Evolutionary conservation across 2,888 invertebrate genomes (phyloP), one percentile per base, ranked within the genome.

Genomic region (Nomada ferruginata): DNA sequence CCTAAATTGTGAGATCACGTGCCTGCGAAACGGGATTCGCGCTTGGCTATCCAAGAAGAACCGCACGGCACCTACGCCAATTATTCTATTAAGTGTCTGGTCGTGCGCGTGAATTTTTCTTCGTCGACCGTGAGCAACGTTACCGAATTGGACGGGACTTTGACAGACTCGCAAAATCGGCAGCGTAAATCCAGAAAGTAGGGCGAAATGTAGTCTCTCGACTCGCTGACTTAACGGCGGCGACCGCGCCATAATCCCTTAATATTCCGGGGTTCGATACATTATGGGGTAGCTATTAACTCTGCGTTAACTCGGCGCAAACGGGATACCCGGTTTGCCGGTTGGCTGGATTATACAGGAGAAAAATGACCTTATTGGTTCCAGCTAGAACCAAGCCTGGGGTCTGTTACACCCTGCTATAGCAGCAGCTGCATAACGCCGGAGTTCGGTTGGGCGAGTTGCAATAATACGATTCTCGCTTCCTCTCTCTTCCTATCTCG

Each of bases 381-480:
- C 85, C 83, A 85, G 88, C 89, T 88, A 85, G 89, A 86, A 89
- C 84, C 89, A 86, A 83, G 83, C 84, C 84, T 85, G 84, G 88
- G 81, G 80, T 85, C 87, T 85, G 90, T 87, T 90, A 89, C 91
- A 88, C 83, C 77, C 85, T 80, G 87, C 75, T 87, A 85, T 87
- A 85, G 78, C 86, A 66, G 87, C 89, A 89, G 88, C 89, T 89
- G 88, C 82, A 76, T 83, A 78, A 61, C 79, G 85, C 78, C 76
- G 69, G 82, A 78, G 76, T 59, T 85, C 78, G 87, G 82, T 82
- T 78, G 86, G 76, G 84, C 85, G 88, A 88, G 89, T 89, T 90
- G 90, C 91, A 92, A 92, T 92, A 92, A 92, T 91, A 91, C 90
- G 90, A 91, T 92, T 92, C 91, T 88, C 90, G 89, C 90, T 87